A percentile compares a stretch with the other conserved stretches of the same genome.
Conservation (phyloP, 2,797 vertebrate genomes). For the Gila robusta region DNA sequence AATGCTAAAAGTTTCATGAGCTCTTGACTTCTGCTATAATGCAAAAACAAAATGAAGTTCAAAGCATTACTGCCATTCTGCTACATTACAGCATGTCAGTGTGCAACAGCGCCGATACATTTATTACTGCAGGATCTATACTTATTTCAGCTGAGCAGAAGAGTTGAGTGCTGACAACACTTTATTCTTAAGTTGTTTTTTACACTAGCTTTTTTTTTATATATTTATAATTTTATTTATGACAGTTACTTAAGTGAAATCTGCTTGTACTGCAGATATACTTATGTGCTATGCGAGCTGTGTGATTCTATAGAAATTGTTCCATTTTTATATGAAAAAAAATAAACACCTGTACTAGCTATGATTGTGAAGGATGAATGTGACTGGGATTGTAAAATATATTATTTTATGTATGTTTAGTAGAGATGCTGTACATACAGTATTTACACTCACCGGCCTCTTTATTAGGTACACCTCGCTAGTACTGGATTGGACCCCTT, state of each 20-base stretch:
- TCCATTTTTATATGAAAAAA: background rate
- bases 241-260: background rate
- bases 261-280: background rate
- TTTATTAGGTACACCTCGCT: background rate
- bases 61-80: conserved; percentile 24
- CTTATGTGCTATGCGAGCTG: background rate
- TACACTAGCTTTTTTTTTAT: background rate
- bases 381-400: background rate
- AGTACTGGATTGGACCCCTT: background rate
- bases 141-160: background rate
- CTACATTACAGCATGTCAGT: conserved; percentile 19
- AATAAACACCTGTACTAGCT: background rate
- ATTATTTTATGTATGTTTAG: background rate
- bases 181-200: background rate
- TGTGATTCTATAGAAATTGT: background rate
- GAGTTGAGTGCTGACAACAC: background rate
- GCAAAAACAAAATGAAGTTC: conserved; percentile 34
- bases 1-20: conserved; percentile 54
- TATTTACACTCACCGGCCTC: background rate
- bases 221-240: background rate
- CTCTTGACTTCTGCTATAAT: conserved; percentile 32
- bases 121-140: conserved; percentile 11
- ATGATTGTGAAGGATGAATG: background rate
- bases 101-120: conserved; percentile 27
- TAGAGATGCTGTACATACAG: background rate